A percentile compares a stretch with the other conserved stretches of the same genome.
phyloP scores from a whole-genome alignment of 23 tunicate species.

The Trididemnum miniatum region DNA sequence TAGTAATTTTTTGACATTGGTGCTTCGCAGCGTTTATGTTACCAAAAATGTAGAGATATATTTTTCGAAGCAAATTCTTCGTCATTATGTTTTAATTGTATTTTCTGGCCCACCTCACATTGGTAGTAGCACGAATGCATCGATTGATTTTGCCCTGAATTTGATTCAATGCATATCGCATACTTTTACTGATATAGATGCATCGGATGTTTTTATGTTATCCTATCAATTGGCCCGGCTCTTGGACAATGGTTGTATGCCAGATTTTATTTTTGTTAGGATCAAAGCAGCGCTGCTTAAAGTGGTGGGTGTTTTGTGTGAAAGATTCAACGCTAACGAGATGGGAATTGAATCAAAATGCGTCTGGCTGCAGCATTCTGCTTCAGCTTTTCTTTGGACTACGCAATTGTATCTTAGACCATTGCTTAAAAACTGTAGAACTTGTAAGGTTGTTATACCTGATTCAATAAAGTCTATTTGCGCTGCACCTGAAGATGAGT shows the following conservation, averaged over 20 bases:
- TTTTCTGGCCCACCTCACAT: no score
- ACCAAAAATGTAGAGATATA: neutral
- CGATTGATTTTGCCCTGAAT: neutral
- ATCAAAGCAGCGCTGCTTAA: neutral
- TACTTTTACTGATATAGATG: neutral
- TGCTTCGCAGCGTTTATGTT: neutral
- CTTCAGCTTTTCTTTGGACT: neutral
- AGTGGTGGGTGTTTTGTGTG: neutral
- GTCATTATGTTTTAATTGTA: neutral
- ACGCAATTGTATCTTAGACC: constrained; percentile 20
- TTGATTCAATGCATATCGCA: neutral
- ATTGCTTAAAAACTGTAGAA: neutral
- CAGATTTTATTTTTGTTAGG: neutral
- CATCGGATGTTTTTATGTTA: neutral
- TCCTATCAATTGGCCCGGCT: constrained; percentile 6
- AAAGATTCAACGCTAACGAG: neutral
- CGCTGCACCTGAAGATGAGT: neutral
- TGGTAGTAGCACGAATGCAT: no score
- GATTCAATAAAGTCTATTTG: constrained; percentile 12
- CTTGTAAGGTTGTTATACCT: neutral
- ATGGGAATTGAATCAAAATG: neutral
- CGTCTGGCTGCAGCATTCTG: constrained; percentile 1
- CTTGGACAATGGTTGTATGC: neutral
- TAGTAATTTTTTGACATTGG: constrained; percentile 13
- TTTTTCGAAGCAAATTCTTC: neutral